A percentile compares a stretch with the other conserved stretches of the same genome.
Evolutionary conservation across 1,140 invertebrate genomes (phyloP).

Genomic region (Brachionus paranguensis): DNA sequence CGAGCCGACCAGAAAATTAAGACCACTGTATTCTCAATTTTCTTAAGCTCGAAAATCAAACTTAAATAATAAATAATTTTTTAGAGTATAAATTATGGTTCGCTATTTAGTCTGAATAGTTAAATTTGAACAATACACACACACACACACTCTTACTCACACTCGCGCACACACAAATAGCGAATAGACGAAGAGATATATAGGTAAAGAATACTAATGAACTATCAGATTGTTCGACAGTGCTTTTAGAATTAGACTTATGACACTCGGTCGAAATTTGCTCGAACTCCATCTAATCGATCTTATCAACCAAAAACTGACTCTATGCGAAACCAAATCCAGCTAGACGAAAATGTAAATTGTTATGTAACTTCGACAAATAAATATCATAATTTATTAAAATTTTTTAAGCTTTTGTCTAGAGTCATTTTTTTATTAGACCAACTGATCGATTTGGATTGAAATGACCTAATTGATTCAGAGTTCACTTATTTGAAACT

Average conservation of each 20-base stretch:
- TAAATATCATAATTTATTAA: background rate
- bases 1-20: background rate
- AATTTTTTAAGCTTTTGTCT: background rate
- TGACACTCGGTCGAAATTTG: background rate
- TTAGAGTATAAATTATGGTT: conserved; percentile 25
- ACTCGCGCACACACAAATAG: background rate
- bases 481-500: too few species aligned
- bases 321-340: background rate
- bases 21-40: background rate
- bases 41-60: background rate
- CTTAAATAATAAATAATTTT: conserved; percentile 14
- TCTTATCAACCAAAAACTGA: background rate
- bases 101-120: background rate
- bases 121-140: background rate
- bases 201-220: background rate
- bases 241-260: background rate
- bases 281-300: background rate
- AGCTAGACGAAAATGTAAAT: background rate
- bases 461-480: too few species aligned
- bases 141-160: background rate
- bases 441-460: too few species aligned
- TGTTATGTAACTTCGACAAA: background rate
- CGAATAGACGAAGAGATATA: background rate
- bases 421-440: background rate
- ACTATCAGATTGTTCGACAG: background rate